phyloP scores from a whole-genome alignment of 2,113 vertebrate genomes.

The Grallaria varia region DNA sequence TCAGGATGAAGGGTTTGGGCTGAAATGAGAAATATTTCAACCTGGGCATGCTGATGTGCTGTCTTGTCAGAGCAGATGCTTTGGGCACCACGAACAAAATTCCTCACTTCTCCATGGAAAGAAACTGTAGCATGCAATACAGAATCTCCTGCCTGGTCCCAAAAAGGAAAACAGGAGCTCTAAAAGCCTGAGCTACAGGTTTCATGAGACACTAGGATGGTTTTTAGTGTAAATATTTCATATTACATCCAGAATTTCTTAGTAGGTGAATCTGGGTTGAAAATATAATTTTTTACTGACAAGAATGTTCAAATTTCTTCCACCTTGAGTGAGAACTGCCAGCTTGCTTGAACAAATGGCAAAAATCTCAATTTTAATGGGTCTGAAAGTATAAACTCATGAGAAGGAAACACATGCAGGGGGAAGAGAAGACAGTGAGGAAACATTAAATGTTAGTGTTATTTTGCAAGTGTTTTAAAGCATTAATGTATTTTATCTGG shows the following conservation, averaged over 20 bases:
- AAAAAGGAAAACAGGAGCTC: neutral
- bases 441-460: neutral
- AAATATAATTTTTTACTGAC: neutral
- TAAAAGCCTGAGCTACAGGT: neutral
- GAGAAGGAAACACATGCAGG: neutral
- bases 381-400: neutral
- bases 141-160: neutral
- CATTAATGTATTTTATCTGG: neutral
- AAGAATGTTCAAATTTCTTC: neutral
- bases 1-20: neutral
- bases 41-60: neutral
- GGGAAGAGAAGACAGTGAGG: neutral
- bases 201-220: neutral
- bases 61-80: neutral
- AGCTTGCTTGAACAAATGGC: neutral
- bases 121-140: neutral
- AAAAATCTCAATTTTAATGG: neutral
- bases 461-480: neutral
- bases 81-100: neutral
- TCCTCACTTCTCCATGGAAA: neutral
- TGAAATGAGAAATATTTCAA: neutral
- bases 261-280: neutral
- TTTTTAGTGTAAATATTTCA: neutral
- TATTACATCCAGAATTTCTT: neutral
- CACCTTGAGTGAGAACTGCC: neutral